These are phyloP conservation scores for Myotis yumanensis DNA, from an alignment of 2,113 vertebrate species.

Conservation along the genomic window DNA sequence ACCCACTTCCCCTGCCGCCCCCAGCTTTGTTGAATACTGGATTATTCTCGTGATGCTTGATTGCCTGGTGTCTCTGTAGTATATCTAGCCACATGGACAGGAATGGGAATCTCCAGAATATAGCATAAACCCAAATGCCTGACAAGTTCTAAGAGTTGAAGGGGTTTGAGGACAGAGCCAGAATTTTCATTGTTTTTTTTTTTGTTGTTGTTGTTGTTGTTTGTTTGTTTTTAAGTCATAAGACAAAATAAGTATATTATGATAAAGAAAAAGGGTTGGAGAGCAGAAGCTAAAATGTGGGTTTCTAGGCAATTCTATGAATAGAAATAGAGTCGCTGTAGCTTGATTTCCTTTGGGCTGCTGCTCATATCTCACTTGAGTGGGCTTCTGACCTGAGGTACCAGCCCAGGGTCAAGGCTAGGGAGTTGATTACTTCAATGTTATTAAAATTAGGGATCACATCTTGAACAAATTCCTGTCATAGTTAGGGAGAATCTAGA, in stretches of 20 bases:
- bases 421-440: background rate
- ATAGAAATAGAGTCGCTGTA: background rate
- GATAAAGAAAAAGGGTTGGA: background rate
- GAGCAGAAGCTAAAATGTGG: background rate
- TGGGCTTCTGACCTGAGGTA: background rate
- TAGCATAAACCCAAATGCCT: background rate
- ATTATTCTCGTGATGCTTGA: background rate
- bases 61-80: accelerated
- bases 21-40: background rate
- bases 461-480: background rate
- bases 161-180: background rate
- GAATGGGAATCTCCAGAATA: background rate
- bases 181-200: background rate
- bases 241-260: background rate
- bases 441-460: background rate
- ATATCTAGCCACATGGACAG: background rate
- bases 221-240: background rate
- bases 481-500: background rate
- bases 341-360: background rate
- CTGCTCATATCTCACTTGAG: background rate
- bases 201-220: no score
- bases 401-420: background rate
- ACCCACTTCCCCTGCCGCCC: accelerated
- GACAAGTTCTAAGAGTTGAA: background rate
- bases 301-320: background rate